Evolutionary conservation across 2,888 invertebrate species (phyloP).

Genomic region (Leptopilina syphax): DNA sequence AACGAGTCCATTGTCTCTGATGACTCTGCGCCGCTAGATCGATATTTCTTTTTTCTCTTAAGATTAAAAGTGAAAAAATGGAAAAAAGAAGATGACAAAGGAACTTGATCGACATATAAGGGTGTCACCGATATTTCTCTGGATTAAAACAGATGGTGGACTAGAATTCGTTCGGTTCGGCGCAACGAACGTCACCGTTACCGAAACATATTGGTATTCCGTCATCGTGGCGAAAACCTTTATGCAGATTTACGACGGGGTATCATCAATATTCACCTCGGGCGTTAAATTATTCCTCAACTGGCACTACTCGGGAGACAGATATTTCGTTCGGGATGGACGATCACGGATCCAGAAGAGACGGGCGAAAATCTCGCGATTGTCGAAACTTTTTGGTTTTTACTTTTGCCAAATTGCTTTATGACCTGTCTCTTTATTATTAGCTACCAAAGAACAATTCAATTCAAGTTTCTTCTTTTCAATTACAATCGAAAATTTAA

Average conservation of each 20-base stretch:
- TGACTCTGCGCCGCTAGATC: background rate
- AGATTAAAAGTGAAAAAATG: background rate
- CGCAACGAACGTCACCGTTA: conserved; percentile 29
- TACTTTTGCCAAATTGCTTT: no score
- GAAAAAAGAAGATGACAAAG: conserved; percentile 10
- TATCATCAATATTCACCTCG: conserved; percentile 41
- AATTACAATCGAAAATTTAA: no score
- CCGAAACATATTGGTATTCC: conserved; percentile 36
- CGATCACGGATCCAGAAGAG: conserved; percentile 26
- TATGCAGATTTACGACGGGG: conserved; percentile 40
- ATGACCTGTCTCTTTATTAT: no score
- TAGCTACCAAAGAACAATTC: no score
- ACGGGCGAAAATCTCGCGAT: conserved; percentile 13
- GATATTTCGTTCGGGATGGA: conserved; percentile 36
- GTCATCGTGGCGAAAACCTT: conserved; percentile 30
- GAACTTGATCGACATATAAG: conserved; percentile 29
- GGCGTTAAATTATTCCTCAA: conserved; percentile 38
- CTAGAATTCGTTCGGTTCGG: conserved; percentile 11
- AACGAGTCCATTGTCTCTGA: conserved; percentile 24
- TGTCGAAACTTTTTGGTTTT: background rate
- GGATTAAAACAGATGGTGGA: conserved; percentile 37
- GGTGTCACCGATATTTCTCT: conserved; percentile 35
- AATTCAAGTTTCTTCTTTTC: no score
- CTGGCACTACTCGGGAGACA: conserved; percentile 31
- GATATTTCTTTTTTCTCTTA: background rate